Conservation (phyloP, 1,140 invertebrate species). For the Zaprionus kolodkinae region DNA sequence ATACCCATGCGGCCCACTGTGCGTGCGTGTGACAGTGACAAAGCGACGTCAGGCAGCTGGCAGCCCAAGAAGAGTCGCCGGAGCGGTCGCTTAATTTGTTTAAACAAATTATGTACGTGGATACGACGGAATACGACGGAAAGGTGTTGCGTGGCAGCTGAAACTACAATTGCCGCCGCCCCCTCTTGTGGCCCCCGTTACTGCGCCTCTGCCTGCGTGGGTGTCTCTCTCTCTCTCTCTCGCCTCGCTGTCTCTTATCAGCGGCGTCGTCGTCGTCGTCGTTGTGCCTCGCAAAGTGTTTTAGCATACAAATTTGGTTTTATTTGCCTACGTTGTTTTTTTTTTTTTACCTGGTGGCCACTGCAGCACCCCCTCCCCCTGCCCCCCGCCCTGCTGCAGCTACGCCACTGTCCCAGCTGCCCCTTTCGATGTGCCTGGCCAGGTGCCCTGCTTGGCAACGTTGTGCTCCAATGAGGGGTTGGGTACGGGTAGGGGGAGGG, state of each 20-base stretch:
- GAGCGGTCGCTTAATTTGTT: conserved; percentile 73
- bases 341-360: conserved; percentile 10
- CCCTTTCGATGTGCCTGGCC: conserved; percentile 29
- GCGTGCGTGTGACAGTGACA: conserved; percentile 66
- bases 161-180: conserved; percentile 55
- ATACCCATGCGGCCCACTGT: conserved; percentile 22
- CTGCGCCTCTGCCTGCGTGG: conserved; percentile 39
- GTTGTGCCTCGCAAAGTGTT: conserved; percentile 67
- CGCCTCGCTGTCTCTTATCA: conserved; percentile 45
- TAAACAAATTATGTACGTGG: conserved; percentile 80
- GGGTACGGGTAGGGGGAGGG: no score
- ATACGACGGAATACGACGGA: conserved; percentile 33
- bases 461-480: conserved; percentile 14
- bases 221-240: conserved; percentile 32
- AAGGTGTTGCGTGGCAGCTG: conserved; percentile 62
- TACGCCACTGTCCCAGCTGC: not conserved
- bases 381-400: not conserved
- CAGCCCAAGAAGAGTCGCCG: conserved; percentile 12
- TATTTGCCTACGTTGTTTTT: conserved; percentile 61
- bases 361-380: not conserved
- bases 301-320: conserved; percentile 83
- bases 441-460: conserved; percentile 28
- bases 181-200: not conserved
- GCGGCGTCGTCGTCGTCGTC: conserved; percentile 42
- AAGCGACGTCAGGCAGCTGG: conserved; percentile 77